A percentile compares a stretch with the other conserved stretches of the same genome.
These are phyloP conservation scores for Rhynchonycteris naso DNA, from an alignment of 2,797 vertebrate species.

Conservation along the genomic window DNA sequence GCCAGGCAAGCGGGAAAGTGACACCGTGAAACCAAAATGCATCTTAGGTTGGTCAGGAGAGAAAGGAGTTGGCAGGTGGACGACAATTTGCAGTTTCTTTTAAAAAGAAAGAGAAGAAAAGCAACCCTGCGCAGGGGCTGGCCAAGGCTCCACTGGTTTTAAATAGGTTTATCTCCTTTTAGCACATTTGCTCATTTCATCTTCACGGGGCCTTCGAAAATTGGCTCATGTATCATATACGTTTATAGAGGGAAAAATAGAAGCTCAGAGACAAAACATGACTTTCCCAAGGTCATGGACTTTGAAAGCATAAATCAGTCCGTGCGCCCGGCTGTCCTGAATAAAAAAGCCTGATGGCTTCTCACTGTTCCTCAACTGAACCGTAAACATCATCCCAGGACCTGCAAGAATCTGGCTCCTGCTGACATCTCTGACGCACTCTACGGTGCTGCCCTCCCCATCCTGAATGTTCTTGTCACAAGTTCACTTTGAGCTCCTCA, in stretches of 20 bases:
- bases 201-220: not conserved
- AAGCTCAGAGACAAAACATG: not conserved
- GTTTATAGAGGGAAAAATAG: not conserved
- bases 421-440: not conserved
- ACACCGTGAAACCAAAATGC: not conserved
- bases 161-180: not conserved
- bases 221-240: not conserved
- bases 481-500: not conserved
- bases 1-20: not conserved
- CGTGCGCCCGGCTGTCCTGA: not conserved
- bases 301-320: not conserved
- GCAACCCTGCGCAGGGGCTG: not conserved
- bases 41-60: not conserved
- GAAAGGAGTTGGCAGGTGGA: not conserved
- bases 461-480: not conserved
- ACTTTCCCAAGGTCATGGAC: not conserved
- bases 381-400: not conserved
- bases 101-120: not conserved
- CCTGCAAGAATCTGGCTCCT: not conserved
- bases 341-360: not conserved
- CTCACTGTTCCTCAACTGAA: not conserved
- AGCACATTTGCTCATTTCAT: constrained; percentile 14
- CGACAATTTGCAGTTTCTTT: not conserved
- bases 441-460: not conserved
- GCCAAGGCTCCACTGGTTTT: not conserved